Evolutionary conservation across 1,140 invertebrate species (phyloP), one percentile per base, ranked within the genome.

Genomic region (Grapholita molesta): DNA sequence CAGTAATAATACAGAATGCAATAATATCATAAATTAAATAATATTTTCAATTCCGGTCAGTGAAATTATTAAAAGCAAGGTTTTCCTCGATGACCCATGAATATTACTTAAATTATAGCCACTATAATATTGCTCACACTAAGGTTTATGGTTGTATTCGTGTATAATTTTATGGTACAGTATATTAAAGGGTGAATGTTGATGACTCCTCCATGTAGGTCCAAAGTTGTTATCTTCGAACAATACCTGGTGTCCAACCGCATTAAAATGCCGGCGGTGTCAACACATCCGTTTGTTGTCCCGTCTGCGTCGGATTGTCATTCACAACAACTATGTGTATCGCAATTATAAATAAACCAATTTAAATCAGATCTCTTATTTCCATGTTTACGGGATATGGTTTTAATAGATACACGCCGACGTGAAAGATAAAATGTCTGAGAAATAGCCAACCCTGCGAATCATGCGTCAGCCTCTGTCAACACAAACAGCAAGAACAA

Each of bases 251-350:
- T 65, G 72, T 73, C 66, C 72, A 61, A 64, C 66, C 70, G 64
- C 72, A 84, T 83, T 73, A 82, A 74, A 74, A 85, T 83, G 80
- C 82, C 67, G 48, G 64, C 72, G 73, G 66, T 67, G 75, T 78
- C 48, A 48, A 67, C 61, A 71, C 70, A 79, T 86, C 84, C 84
- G 80, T 75, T 71, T 73, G 70, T 80, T 61, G 55, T 69, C 70
- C 66, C 70, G 71, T 70, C 64, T 64, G 35, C 70, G 67, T 69
- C 42, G 18, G 42, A 8, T 6, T 21, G 7, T 18, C 5, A 48
- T 48, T 48, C 42, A 48, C 6, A 2, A 48, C 42, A 48, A 2
- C 7, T 1, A 11, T 21, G 8, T 6, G 3, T 15, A 21, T 48
- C 42, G n/a, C 42, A n/a, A n/a, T n/a, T 15, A 4, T 48, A 48